Evolutionary conservation across 2,888 invertebrate species (phyloP), one percentile per base, ranked within the genome.

Genomic region (Portevinia maculata): DNA sequence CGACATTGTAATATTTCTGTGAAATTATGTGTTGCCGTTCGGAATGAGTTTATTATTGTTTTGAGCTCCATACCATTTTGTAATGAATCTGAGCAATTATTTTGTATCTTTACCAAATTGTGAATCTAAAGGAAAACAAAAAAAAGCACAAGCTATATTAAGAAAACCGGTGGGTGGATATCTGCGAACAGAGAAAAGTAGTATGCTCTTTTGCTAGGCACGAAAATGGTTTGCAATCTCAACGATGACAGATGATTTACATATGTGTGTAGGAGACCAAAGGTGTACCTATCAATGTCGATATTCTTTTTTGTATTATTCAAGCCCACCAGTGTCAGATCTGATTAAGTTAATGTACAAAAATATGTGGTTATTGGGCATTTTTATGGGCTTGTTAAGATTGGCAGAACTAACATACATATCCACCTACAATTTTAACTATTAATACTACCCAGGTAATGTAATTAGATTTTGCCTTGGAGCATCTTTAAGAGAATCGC

Each of bases 141-240:
- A 24, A 28, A 62, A 50, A 32, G n/a, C 53, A 37, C 41, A 52
- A 52, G 73, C 71, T 73, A 73, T 65, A 73, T 30, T 73, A 57
- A 73, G 67, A 74, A 74, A 79, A 52, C 74, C 75, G 57, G 79
- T 81, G 79, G 79, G 75, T 70, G 64, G 69, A 70, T 79, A 53
- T 67, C 24, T 59, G 71, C 17, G 52, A 46, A 37, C 30, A 34
- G 50, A 62, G 70, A 8, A 64, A 62, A 64, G 53, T 79, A 28
- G 41, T 57, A 24, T n/a, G 24, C 50, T 57, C 57, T 62, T 39
- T 60, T 60, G 59, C 46, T 19, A 59, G 34, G 21, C 44, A 67
- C 67, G 57, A 46, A 74, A 69, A 70, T 52, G 57, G 79, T 70
- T 70, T 53, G 57, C 57, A 75, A 64, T 81, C 69, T 70, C 30